Evolutionary conservation across 2,797 vertebrate genomes (phyloP), one percentile per base, ranked within the genome.

Genomic region (Florisuga fusca): DNA sequence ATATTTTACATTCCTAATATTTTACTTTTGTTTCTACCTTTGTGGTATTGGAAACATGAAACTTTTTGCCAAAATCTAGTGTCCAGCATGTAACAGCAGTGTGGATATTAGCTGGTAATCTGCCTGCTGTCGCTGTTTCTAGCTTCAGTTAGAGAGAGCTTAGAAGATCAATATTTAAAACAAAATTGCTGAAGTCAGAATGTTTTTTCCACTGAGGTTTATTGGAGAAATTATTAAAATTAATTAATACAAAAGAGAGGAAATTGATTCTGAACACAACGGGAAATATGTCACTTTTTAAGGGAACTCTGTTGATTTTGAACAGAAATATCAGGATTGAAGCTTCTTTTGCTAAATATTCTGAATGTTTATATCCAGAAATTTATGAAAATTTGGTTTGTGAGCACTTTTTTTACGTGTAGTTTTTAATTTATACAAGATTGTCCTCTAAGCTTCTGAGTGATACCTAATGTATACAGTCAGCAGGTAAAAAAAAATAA

Each of bases 381-480:
- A 63, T 95, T 87, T 34, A 62, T 62, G 68, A 63, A 75, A 91
- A 94, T 88, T 81, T 81, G 41, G 43, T 57, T 74, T 50, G 68
- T 71, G 93, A 61, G 51, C 1, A 3, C 43, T 43, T 95, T 86
- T 89, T 67, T 74, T 25, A 36, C 73, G 79, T 63, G 57, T 77
- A 62, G 45, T 75, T 95, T 95, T 95, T 93, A 93, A 89, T 93
- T 89, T 94, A 94, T 89, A 59, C 66, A 7, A 87, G 83, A 53
- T 95, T 92, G 93, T 34, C 90, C 93, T 96, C 81, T 95, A 77
- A 82, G 93, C 87, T 93, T 95, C 88, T 95, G 54, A 92, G 87
- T 85, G 83, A 91, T 95, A 92, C 85, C 86, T 93, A 95, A 95
- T 92, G 57, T 90, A 91, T 93, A 34, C 41, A 62, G 91, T 96